These are phyloP conservation scores for Probosciger aterrimus DNA, from an alignment of 2,113 vertebrate species.

Conservation along the genomic window DNA sequence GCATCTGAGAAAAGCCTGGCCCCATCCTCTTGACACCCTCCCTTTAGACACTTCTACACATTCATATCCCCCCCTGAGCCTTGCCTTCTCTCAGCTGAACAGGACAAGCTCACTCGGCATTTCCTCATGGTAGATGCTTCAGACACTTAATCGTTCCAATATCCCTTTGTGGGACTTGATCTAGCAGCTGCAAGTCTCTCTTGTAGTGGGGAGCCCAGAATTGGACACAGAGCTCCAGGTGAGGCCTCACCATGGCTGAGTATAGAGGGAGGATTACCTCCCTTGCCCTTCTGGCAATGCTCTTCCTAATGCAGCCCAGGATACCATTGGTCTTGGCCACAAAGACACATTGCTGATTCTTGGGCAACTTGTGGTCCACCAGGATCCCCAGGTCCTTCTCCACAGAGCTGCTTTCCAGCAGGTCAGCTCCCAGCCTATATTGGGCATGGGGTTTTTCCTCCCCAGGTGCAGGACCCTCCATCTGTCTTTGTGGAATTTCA, in stretches of 20 bases:
- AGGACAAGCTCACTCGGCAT: not conserved
- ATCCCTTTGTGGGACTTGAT: not conserved
- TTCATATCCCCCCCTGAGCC: not conserved
- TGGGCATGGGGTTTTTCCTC: not conserved
- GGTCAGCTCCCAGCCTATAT: not conserved
- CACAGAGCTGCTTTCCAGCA: not conserved
- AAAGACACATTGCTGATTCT: not conserved
- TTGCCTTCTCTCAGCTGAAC: not conserved
- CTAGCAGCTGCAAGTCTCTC: not conserved
- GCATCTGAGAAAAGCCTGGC: not conserved
- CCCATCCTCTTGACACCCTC: not conserved
- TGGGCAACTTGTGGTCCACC: not conserved
- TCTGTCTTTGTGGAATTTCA: not conserved
- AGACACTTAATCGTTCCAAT: not conserved
- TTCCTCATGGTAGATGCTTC: not conserved
- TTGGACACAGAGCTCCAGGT: not conserved
- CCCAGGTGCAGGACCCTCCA: not conserved
- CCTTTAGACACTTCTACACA: not conserved
- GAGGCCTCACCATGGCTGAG: not conserved
- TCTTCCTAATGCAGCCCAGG: not conserved
- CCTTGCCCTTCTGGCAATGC: not conserved
- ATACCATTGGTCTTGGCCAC: not conserved
- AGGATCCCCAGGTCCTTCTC: not conserved
- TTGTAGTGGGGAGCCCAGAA: not conserved
- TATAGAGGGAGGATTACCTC: not conserved